phyloP scores from a whole-genome alignment of 2,888 invertebrate genomes.

The Pyrocoelia pectoralis region DNA sequence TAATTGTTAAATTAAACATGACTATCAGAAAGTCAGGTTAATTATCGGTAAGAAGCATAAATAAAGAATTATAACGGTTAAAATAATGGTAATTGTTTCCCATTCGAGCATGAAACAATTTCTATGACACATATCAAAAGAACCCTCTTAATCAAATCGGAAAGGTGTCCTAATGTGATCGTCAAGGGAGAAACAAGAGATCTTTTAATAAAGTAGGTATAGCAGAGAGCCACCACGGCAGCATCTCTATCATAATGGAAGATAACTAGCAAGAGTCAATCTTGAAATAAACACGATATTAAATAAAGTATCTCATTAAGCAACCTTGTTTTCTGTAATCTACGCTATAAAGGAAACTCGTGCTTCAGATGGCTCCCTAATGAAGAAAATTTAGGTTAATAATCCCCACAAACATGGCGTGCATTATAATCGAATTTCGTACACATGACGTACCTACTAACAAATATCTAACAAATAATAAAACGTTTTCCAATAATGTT shows the following conservation, averaged over 20 bases:
- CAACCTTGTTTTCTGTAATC: slow-evolving; percentile 16
- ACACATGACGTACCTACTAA: slow-evolving; percentile 13
- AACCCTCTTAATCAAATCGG: background rate
- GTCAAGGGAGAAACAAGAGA: slow-evolving; percentile 1
- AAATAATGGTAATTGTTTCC: background rate
- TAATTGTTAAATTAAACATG: background rate
- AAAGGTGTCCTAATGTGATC: background rate
- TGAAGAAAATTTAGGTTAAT: slow-evolving; percentile 17
- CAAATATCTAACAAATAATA: slow-evolving; percentile 31
- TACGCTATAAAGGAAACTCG: slow-evolving; percentile 22
- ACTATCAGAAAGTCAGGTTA: no score
- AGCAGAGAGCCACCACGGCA: no score
- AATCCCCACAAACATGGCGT: slow-evolving; percentile 17
- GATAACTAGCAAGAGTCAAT: slow-evolving; percentile 9
- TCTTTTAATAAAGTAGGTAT: background rate
- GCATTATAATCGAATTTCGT: slow-evolving; percentile 22
- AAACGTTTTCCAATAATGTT: slow-evolving; percentile 35
- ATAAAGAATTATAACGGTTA: background rate
- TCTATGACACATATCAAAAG: background rate
- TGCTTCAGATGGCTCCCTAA: slow-evolving; percentile 18
- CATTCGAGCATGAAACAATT: background rate
- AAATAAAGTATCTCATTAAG: slow-evolving; percentile 28
- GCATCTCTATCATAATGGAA: background rate
- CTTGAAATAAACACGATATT: slow-evolving; percentile 26
- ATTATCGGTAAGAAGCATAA: no score